phyloP scores from a whole-genome alignment of 2,113 vertebrate genomes.

The Hydropotes inermis region DNA sequence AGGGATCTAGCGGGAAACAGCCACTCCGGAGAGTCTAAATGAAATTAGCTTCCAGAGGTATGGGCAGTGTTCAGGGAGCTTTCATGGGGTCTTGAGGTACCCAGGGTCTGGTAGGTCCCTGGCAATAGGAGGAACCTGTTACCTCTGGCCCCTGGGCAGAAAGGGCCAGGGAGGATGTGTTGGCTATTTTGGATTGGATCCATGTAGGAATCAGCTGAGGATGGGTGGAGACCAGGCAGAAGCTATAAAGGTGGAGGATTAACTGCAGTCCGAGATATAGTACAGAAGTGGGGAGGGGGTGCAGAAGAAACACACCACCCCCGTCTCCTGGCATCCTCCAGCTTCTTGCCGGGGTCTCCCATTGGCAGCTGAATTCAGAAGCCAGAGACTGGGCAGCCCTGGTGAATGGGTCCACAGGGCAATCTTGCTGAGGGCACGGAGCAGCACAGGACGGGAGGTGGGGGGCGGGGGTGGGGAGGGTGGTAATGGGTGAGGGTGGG shows the following conservation, averaged over 20 bases:
- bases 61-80: neutral
- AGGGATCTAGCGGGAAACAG: neutral
- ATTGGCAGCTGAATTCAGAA: neutral
- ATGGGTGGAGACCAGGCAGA: neutral
- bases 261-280: neutral
- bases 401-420: neutral
- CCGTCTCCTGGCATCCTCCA: neutral
- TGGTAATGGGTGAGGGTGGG: neutral
- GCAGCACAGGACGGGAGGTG: accelerated
- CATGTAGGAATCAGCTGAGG: neutral
- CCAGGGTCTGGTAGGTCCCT: too few species aligned
- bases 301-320: neutral
- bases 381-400: neutral
- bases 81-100: neutral
- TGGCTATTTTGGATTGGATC: neutral
- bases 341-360: neutral
- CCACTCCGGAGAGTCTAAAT: neutral
- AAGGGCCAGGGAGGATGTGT: neutral
- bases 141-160: neutral
- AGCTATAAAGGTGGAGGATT: neutral
- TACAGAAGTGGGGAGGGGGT: too few species aligned
- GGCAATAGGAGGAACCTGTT: neutral
- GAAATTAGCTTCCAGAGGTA: neutral
- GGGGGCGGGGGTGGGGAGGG: neutral
- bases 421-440: neutral